A percentile compares a stretch with the other conserved stretches of the same genome.
These are phyloP conservation scores for Manduca sexta DNA, from an alignment of 1,140 invertebrate genomes.

Conservation along the genomic window DNA sequence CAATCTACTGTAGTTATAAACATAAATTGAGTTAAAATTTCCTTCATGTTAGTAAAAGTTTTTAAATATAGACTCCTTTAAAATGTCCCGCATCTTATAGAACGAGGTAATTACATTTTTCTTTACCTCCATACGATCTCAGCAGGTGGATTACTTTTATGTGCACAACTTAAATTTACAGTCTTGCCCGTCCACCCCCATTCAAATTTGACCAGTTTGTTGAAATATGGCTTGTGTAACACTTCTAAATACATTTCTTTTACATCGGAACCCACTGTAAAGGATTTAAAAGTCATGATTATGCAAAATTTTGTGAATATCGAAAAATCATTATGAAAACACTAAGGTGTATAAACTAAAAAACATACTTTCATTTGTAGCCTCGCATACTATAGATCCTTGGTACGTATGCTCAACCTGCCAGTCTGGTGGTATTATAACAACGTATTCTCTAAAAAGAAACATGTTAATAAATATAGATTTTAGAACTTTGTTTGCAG, in stretches of 20 bases:
- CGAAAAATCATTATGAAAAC: background rate
- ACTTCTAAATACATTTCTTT: slow-evolving; percentile 41
- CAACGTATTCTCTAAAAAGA: background rate
- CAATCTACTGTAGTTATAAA: too few relatives aligned
- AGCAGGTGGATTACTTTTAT: slow-evolving; percentile 41
- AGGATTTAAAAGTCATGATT: too few relatives aligned
- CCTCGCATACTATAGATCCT: slow-evolving; percentile 45
- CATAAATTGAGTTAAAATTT: too few relatives aligned
- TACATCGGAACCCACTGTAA: slow-evolving; percentile 30
- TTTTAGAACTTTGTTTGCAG: background rate
- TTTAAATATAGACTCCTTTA: too few relatives aligned
- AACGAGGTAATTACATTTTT: too few relatives aligned
- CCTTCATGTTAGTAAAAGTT: too few relatives aligned
- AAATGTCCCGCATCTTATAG: too few relatives aligned
- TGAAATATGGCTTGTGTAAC: slow-evolving; percentile 40
- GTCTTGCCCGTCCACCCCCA: slow-evolving; percentile 45
- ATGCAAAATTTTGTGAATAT: too few relatives aligned
- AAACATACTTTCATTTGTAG: slow-evolving; percentile 48
- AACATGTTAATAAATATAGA: background rate
- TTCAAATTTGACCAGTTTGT: slow-evolving; percentile 25
- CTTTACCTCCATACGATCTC: slow-evolving; percentile 47
- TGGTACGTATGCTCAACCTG: slow-evolving; percentile 16
- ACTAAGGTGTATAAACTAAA: background rate
- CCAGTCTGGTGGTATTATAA: background rate
- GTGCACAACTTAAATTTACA: slow-evolving; percentile 41